Evolutionary conservation across 2,888 invertebrate species (phyloP).

Genomic region (Orthosia cruda): DNA sequence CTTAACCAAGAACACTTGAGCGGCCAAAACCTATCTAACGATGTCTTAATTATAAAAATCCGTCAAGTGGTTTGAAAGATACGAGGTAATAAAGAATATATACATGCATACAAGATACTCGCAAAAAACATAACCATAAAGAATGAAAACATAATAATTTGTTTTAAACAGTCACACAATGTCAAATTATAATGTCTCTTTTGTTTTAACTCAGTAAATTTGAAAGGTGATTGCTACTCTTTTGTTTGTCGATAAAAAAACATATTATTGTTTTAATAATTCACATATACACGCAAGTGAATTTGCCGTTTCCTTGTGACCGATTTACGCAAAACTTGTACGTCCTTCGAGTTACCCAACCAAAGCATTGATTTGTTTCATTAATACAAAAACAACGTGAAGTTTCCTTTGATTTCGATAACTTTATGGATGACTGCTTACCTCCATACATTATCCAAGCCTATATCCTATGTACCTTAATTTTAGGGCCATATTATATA

Average conservation of each 20-base stretch:
- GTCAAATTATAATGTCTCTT: constrained; percentile 24
- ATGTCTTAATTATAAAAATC: too few relatives aligned
- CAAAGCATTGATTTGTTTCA: constrained; percentile 60
- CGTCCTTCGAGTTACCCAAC: constrained; percentile 77
- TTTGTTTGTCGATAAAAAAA: constrained; percentile 51
- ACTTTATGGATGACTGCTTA: constrained; percentile 45
- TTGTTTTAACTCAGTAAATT: constrained; percentile 41
- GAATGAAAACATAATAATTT: constrained; percentile 31
- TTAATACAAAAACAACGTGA: constrained; percentile 50
- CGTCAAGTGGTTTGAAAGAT: too few relatives aligned
- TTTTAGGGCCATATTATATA: not conserved
- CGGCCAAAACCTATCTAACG: too few relatives aligned
- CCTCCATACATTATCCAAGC: constrained; percentile 3
- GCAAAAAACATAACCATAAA: too few relatives aligned
- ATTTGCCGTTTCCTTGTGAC: constrained; percentile 76
- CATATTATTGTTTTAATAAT: constrained; percentile 53
- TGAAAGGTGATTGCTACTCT: constrained; percentile 35
- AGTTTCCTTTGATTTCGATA: constrained; percentile 60
- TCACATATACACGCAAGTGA: constrained; percentile 74
- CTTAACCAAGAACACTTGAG: too few relatives aligned
- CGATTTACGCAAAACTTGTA: constrained; percentile 76
- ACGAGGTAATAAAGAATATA: too few relatives aligned
- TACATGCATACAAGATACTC: too few relatives aligned
- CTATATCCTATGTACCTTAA: not conserved
- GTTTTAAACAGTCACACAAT: constrained; percentile 14